Conservation (phyloP, 2,113 vertebrate species). For the Alligator sinensis region DNA sequence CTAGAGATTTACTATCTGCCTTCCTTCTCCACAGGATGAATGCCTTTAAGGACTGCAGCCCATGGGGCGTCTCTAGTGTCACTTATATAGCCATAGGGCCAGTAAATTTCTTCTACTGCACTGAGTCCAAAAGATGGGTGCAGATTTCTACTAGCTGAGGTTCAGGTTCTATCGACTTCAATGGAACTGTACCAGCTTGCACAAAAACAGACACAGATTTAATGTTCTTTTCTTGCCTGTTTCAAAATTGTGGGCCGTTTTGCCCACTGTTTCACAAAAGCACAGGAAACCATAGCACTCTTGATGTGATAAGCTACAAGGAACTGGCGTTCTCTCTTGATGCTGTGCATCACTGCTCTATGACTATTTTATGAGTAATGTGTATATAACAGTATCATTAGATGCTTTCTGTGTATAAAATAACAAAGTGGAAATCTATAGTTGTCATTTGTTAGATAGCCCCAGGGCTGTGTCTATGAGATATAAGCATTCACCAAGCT, state of each 20-base stretch:
- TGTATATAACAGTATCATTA: not conserved
- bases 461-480: not conserved
- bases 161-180: not conserved
- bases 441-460: not conserved
- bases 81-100: not conserved
- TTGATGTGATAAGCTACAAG: not conserved
- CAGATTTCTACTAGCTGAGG: not conserved
- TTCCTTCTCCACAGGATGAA: not conserved
- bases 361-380: not conserved
- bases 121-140: not conserved
- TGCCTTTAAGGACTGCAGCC: not conserved
- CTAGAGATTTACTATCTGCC: not conserved
- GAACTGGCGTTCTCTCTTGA: not conserved
- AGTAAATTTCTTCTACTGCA: not conserved
- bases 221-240: not conserved
- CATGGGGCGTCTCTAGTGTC: not conserved
- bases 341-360: not conserved
- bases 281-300: not conserved
- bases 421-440: slow-evolving; percentile 20
- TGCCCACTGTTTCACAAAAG: not conserved
- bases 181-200: not conserved
- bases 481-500: slow-evolving; percentile 2
- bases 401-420: slow-evolving; percentile 6
- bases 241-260: not conserved
- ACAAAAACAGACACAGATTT: not conserved